Evolutionary conservation across 2,888 invertebrate species (phyloP).

Genomic region (Abscondita cerata): DNA sequence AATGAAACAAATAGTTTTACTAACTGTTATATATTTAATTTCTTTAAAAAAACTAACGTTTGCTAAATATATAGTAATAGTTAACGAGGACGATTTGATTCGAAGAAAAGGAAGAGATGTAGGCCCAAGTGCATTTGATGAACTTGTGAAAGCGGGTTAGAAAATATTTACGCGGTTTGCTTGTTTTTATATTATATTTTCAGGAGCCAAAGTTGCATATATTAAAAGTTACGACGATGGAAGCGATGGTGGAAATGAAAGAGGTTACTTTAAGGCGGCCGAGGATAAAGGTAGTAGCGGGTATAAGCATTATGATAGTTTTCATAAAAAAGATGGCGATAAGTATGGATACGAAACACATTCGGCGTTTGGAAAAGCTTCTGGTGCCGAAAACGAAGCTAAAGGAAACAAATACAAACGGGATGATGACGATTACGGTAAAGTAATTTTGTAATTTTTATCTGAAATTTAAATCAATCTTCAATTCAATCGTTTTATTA

Average conservation of each 20-base stretch:
- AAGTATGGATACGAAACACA: constrained; percentile 75
- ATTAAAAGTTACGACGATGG: constrained; percentile 69
- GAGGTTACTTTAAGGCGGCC: constrained; percentile 68
- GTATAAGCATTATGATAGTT: constrained; percentile 76
- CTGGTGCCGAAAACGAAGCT: constrained; percentile 58
- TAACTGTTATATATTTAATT: no score
- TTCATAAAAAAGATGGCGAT: constrained; percentile 76
- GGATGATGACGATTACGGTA: constrained; percentile 12
- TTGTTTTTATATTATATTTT: not conserved
- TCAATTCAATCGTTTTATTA: no score
- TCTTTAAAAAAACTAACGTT: no score
- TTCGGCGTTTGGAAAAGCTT: constrained; percentile 67
- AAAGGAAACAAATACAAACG: constrained; percentile 48
- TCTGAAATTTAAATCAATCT: no score
- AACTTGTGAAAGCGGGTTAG: not conserved
- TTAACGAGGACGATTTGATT: no score
- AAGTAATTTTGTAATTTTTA: no score
- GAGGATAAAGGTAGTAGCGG: constrained; percentile 73
- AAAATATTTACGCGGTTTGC: not conserved
- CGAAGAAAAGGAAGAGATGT: no score
- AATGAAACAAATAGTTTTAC: no score
- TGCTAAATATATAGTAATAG: no score
- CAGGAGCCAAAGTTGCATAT: constrained; percentile 57
- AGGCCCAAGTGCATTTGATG: not conserved
- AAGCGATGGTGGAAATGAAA: constrained; percentile 61